A percentile compares a stretch with the other conserved stretches of the same genome.
These are phyloP conservation scores for Arbacia lixula DNA, from an alignment of 53 echinoderm and acorn worm genomes.

Conservation along the genomic window DNA sequence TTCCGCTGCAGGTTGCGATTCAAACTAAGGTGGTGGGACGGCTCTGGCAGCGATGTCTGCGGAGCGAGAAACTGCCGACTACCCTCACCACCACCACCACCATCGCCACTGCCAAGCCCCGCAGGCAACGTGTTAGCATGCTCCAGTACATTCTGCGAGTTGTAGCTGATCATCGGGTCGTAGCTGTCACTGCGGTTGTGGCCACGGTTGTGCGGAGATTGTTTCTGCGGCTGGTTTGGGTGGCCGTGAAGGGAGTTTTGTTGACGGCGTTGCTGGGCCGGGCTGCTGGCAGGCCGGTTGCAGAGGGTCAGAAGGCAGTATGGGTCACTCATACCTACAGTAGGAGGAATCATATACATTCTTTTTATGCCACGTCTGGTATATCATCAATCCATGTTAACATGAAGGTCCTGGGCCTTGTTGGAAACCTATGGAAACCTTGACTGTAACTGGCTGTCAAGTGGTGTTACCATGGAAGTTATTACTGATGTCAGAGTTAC, in stretches of 20 bases:
- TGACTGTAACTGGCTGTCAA: too few relatives aligned
- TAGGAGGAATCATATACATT: too few relatives aligned
- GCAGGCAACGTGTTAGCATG: conserved; percentile 29
- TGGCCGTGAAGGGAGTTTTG: not conserved
- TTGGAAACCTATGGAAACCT: too few relatives aligned
- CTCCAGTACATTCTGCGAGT: conserved; percentile 13
- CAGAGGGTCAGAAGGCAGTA: conserved; percentile 88
- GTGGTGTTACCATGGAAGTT: too few relatives aligned
- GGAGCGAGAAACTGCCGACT: conserved; percentile 14
- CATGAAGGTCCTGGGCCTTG: too few relatives aligned
- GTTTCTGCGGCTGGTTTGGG: not conserved
- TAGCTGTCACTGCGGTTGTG: conserved; percentile 21
- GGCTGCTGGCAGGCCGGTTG: conserved; percentile 28
- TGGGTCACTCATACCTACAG: conserved; percentile 90
- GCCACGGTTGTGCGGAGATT: not conserved
- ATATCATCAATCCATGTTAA: too few relatives aligned
- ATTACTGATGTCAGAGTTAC: too few relatives aligned
- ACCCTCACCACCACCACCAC: not conserved
- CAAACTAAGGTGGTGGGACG: conserved; percentile 3
- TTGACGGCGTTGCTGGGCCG: not conserved
- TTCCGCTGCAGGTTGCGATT: conserved; percentile 29
- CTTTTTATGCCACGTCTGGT: too few relatives aligned
- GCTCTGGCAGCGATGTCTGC: conserved; percentile 31
- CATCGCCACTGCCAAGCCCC: not conserved
- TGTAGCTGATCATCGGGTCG: not conserved